Base-by-base conservation (phyloP, 2,113 vertebrate species). In the Theristicus caerulescens region DNA sequence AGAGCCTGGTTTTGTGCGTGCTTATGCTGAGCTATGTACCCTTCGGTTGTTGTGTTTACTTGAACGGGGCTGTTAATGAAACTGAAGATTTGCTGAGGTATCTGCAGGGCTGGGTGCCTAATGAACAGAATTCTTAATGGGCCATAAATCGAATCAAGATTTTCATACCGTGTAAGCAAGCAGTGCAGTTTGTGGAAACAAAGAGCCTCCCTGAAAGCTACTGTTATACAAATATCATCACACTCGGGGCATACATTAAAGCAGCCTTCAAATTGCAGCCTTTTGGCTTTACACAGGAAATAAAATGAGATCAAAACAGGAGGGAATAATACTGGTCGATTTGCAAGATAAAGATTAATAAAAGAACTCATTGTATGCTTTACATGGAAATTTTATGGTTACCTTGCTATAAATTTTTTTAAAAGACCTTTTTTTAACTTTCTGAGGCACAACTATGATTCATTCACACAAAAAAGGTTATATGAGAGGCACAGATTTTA, bases 401-500 rank as follows among this genome's bases (percentile, higher is more conserved):
- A 94, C 55, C 42, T 71, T 32, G 27, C 57, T 46, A 10, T 49
- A 76, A 55, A n/a, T 74, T 90, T 93, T 93, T 79, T 11, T 8
- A 81, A 90, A 90, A 83, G 26, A n/a, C 11, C 7, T 86, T 79
- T 92, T 95, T 93, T 88, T 57, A 92, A 82, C 77, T 94, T 93
- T 82, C 66, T 87, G 62, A 1, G 3, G 44, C 65, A 91, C 86
- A 91, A 31, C 74, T 87, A 69, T 96, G 95, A 97, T 94, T 96
- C 96, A 94, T 97, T 97, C 88, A 89, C 59, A 82, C 73, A 91
- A 38, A 91, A 91, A 94, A 94, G 61, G 54, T 86, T 96, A 73
- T 54, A 73, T 38, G 82, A 93, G 77, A 94, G 27, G 25, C 47
- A 81, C 51, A 88, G n/a, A 76, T 82, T 77, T 96, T 58, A 85